Evolutionary conservation across 2,888 invertebrate species (phyloP).

Genomic region (Drosophila helvetica): DNA sequence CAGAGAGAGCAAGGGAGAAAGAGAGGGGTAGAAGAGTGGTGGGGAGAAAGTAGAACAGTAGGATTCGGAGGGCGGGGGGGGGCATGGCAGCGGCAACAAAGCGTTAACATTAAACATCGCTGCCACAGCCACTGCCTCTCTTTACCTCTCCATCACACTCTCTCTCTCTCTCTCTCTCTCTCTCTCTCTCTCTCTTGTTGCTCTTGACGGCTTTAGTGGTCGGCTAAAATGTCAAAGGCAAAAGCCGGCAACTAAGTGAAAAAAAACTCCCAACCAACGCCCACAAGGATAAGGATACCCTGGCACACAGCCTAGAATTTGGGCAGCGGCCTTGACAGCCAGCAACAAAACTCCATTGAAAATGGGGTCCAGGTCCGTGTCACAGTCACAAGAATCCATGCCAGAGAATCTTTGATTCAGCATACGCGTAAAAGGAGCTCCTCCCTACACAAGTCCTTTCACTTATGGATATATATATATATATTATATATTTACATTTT

Average conservation of each 20-base stretch:
- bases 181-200: conserved; percentile 2
- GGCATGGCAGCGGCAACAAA: conserved; percentile 33
- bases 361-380: no score
- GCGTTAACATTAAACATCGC: conserved; percentile 51
- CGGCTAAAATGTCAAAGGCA: conserved; percentile 42
- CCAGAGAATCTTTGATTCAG: no score
- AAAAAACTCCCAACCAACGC: conserved; percentile 1
- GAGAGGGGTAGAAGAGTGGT: background rate
- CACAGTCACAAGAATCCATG: no score
- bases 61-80: background rate
- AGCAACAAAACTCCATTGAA: no score
- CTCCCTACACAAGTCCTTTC: no score
- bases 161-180: background rate
- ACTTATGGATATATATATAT: no score
- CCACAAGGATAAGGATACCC: background rate
- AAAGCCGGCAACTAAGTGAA: conserved; percentile 6
- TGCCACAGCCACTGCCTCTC: conserved; percentile 4
- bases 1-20: background rate
- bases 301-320: conserved; percentile 3
- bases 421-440: no score
- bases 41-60: background rate
- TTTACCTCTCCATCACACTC: no score
- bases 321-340: background rate
- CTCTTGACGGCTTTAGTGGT: conserved; percentile 23
- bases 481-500: no score